Percentiles rank a stretch among this genome's conserved stretches.
Evolutionary conservation across 1,140 invertebrate genomes (phyloP).

Genomic region (Drosophila navojoa): DNA sequence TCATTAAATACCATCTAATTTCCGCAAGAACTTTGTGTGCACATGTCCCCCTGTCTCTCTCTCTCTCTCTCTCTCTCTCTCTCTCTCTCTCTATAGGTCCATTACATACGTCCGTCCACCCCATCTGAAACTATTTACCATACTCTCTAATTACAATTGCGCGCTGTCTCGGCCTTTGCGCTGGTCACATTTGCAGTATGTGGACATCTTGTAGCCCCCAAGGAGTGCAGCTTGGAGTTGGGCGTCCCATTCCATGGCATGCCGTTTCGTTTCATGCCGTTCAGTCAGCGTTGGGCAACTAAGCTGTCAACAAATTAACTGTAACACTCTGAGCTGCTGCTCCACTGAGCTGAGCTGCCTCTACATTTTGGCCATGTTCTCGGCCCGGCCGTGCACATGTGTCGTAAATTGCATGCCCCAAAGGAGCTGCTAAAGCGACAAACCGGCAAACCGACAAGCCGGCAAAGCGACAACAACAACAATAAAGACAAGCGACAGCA

Average conservation of each 20-base stretch:
- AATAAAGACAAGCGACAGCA: slow-evolving; percentile 5
- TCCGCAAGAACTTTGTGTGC: slow-evolving; percentile 30
- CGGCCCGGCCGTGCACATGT: slow-evolving; percentile 50
- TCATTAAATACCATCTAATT: slow-evolving; percentile 40
- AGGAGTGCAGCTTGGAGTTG: slow-evolving; percentile 18
- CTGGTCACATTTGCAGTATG: slow-evolving; percentile 19
- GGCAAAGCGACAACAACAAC: neutral
- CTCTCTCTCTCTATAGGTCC: neutral
- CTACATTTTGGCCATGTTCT: slow-evolving; percentile 52
- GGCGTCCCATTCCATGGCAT: neutral
- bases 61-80: too few species aligned
- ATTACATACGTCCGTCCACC: neutral
- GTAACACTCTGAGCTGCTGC: slow-evolving; percentile 58
- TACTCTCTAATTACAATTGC: slow-evolving; percentile 51
- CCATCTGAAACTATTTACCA: slow-evolving; percentile 40
- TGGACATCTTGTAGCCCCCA: slow-evolving; percentile 40
- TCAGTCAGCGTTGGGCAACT: slow-evolving; percentile 36
- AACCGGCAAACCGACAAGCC: slow-evolving; percentile 4
- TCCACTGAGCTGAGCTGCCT: slow-evolving; percentile 22
- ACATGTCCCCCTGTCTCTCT: neutral
- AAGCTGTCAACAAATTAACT: slow-evolving; percentile 80
- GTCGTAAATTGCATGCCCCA: slow-evolving; percentile 70
- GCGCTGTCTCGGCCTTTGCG: slow-evolving; percentile 20
- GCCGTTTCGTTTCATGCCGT: slow-evolving; percentile 13
- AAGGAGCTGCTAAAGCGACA: slow-evolving; percentile 50